phyloP scores from a whole-genome alignment of 2,888 invertebrate genomes.

The Linyphia triangularis region DNA sequence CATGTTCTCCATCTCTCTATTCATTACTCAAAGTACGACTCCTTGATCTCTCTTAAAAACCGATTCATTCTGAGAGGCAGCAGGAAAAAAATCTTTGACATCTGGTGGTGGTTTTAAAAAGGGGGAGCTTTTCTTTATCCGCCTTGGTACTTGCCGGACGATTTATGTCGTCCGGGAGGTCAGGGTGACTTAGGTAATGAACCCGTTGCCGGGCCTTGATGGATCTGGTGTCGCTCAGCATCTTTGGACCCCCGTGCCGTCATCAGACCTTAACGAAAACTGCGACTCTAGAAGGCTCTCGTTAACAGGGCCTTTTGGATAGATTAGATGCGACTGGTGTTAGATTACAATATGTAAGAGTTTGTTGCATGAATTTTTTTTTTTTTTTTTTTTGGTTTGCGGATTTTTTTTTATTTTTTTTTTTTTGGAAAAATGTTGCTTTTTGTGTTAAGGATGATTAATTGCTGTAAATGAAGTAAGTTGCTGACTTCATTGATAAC shows the following conservation, averaged over 20 bases:
- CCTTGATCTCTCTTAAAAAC: conserved; percentile 62
- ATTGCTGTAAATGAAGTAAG: background rate
- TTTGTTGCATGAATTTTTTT: background rate
- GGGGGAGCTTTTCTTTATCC: conserved; percentile 17
- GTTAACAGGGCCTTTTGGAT: conserved; percentile 47
- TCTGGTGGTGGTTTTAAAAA: conserved; percentile 44
- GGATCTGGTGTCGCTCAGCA: conserved; percentile 58
- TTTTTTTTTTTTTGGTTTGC: background rate
- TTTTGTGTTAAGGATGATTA: background rate
- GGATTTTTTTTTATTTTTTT: background rate
- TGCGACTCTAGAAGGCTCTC: conserved; percentile 14
- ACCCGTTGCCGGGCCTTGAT: conserved; percentile 66
- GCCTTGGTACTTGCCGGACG: conserved; percentile 52
- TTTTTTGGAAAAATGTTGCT: background rate
- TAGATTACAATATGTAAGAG: conserved; percentile 1
- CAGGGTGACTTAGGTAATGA: conserved; percentile 69
- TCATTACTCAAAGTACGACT: conserved; percentile 37
- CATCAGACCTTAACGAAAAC: conserved; percentile 20
- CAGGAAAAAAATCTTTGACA: conserved; percentile 49
- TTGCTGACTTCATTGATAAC: background rate
- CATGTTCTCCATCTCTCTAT: background rate
- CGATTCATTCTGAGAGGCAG: conserved; percentile 49
- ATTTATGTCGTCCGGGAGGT: conserved; percentile 70
- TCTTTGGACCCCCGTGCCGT: background rate
- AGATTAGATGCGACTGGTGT: conserved; percentile 50